A percentile compares a stretch with the other conserved stretches of the same genome.
Conservation (phyloP, 2,797 vertebrate species). For the Fistularia tabacaria region DNA sequence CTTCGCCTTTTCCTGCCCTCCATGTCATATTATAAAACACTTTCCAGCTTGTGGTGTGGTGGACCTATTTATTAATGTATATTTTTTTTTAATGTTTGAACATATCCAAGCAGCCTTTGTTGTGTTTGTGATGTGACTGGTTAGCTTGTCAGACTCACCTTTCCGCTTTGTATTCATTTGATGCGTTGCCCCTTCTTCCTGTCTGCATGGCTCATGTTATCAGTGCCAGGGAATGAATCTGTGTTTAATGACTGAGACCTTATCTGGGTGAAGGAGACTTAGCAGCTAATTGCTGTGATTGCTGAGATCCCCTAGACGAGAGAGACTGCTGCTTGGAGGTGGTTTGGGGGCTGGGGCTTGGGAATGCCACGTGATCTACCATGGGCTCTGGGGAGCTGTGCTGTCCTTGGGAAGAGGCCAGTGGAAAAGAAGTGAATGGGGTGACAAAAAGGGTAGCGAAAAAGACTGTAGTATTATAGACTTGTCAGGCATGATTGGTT, state of each 20-base stretch:
- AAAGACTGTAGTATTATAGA: conserved; percentile 25
- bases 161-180: conserved; percentile 52
- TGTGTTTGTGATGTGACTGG: conserved; percentile 38
- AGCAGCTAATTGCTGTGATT: conserved; percentile 81
- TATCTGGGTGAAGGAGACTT: conserved; percentile 81
- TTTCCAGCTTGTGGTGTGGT: conserved; percentile 5
- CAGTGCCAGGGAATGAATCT: conserved; percentile 73
- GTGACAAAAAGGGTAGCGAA: conserved; percentile 19
- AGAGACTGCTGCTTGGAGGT: conserved; percentile 56
- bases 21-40: conserved; percentile 3
- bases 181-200: conserved; percentile 60
- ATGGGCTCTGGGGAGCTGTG: conserved; percentile 55
- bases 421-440: conserved; percentile 41
- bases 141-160: conserved; percentile 54
- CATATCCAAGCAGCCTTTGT: conserved; percentile 7
- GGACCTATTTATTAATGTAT: too few relatives aligned
- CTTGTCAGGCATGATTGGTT: conserved; percentile 10
- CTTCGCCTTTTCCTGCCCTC: conserved; percentile 2
- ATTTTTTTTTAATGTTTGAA: conserved; percentile 7
- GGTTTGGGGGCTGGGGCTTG: conserved; percentile 59
- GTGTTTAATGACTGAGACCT: conserved; percentile 80
- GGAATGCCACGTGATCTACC: conserved; percentile 55
- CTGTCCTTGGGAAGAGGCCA: conserved; percentile 76
- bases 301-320: conserved; percentile 71
- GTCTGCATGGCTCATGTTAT: conserved; percentile 67